Base-by-base conservation (phyloP, 1,140 invertebrate species). In the Periplaneta americana region DNA sequence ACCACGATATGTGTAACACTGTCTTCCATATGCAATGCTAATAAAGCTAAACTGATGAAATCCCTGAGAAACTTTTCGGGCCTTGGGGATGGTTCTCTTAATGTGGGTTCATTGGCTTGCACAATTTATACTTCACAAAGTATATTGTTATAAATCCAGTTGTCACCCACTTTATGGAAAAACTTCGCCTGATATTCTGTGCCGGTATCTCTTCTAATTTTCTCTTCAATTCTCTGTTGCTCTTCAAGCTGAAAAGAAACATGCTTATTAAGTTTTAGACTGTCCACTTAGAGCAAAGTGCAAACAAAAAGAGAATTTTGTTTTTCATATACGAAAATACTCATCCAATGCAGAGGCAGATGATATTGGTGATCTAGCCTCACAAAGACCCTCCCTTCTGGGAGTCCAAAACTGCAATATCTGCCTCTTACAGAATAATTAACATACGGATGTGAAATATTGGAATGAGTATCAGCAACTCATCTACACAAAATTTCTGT, bases 201-300 rank as follows among this genome's bases (percentile, higher is more conserved):
- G 33, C 76, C 81, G 22, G 33, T 34, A 15, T 82, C 81, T 57
- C n/a, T 32, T 10, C 81, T 36, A 11, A 39, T 31, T 33, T 35
- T 82, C n/a, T 90, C 89, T 84, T 91, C 91, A 15, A 89, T 86
- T 81, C 92, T 86, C 82, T 92, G 91, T 77, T 87, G 84, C 80
- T 92, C 89, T 85, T 92, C 91, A 74, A 92, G 85, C 75, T 80
- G 66, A 75, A 80, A 80, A 9, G n/a, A 36, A 80, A 75, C 17
- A 74, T 66, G 22, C 66, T 33, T 34, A n/a, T 34, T 15, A 37
- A 74, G 74, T 17, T 36, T 28, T 4, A 35, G 34, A 5, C 18
- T 28, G 35, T 78, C 34, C 33, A 35, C 32, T 5, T 4, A n/a
- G 5, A 31, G 5, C 32, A n/a, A 31, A 8, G 15, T 13, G n/a